Base-by-base conservation (phyloP, 2,797 vertebrate genomes). In the Hybognathus amarus region DNA sequence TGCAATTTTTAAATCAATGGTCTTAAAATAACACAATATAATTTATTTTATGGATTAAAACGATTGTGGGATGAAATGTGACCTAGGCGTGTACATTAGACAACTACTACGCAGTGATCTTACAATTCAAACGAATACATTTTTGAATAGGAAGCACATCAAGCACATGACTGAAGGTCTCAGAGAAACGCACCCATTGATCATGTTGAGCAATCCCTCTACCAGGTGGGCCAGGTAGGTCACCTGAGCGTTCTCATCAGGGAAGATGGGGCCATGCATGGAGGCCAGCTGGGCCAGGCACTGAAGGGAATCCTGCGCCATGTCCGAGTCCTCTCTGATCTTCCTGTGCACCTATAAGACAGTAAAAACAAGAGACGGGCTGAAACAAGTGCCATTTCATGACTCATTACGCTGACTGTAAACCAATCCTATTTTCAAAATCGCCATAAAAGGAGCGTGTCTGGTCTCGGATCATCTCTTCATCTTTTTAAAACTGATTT, bases 231-330 rank as follows among this genome's bases (percentile, higher is more conserved):
- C 97, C 90, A 99, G 95, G 93, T 99, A 99, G 90, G 98, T 97
- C 70, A 99, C 94, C 94, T 99, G 98, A 52, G 98, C 97, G 6
- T 95, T 96, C 95, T 99, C 98, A 24, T 99, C 97, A 0, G 97
- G 98, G 91, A 99, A 99, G 91, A 99, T 88, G 69, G 98, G 97
- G 85, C 98, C 98, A 0, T 99, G 97, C 92, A 99, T 95, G 90
- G 98, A 99, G 0, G 98, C 98, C 90, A 99, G 94, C 94, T 99
- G 98, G 89, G 98, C 97, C 91, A 99, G 94, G 90, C 98, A 99
- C 93, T 99, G 98, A 80, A 99, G 94, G 1, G 98, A 99, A 91
- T 99, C 98, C 94, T 99, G 98, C 81, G 98, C 98, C 98, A 99
- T 99, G 94, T 99, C 98, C 0, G 98, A 98, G 92, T 99, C 98